phyloP scores from a whole-genome alignment of 2,888 invertebrate species.

The Drosophila glabriapex region DNA sequence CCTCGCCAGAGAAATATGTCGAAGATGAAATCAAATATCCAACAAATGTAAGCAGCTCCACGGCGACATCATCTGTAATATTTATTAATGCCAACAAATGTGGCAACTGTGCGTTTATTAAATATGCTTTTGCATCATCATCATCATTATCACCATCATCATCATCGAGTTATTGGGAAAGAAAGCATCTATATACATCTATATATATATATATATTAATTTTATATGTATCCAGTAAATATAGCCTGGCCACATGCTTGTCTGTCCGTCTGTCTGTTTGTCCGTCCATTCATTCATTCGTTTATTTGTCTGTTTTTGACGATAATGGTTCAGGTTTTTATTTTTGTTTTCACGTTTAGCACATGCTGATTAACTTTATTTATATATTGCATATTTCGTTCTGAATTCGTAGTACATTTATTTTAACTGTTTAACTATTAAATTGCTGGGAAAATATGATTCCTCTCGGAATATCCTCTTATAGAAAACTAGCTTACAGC shows the following conservation, averaged over 20 bases:
- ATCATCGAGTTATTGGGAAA: not conserved
- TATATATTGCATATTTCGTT: not conserved
- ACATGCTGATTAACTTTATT: not conserved
- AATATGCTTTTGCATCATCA: not conserved
- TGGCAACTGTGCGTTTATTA: not conserved
- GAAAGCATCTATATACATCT: not conserved
- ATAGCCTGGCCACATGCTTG: not conserved
- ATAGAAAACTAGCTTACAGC: not conserved
- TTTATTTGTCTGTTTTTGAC: not conserved
- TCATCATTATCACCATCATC: not conserved
- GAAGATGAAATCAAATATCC: constrained; percentile 82
- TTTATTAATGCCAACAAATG: constrained; percentile 2
- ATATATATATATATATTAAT: not conserved
- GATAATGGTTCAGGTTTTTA: not conserved
- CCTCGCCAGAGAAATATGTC: constrained; percentile 80
- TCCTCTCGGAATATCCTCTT: not conserved
- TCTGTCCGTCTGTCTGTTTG: not conserved
- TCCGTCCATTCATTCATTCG: too few species aligned
- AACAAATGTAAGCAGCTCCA: constrained; percentile 76
- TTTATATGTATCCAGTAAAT: constrained; percentile 1
- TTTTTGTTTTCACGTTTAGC: not conserved
- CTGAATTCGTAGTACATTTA: not conserved
- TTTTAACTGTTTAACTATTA: not conserved
- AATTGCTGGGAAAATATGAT: not conserved
- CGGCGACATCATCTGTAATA: not conserved